Base-by-base conservation (phyloP, 2,113 vertebrate genomes). In the Oxyura jamaicensis region DNA sequence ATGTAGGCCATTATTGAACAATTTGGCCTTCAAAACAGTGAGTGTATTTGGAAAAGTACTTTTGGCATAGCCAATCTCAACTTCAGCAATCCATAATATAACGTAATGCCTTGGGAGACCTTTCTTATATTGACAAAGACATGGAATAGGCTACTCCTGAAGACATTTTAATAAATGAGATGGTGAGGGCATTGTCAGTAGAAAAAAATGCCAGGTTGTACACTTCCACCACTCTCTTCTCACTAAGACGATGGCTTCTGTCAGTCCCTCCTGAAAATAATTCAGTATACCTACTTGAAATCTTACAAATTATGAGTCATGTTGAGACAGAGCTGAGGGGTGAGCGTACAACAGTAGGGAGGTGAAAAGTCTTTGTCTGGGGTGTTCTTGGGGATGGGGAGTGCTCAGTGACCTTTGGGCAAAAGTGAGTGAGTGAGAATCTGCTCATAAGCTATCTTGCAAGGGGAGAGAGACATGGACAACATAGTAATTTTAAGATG, bases 21-120 rank as follows among this genome's bases (percentile, higher is more conserved):
- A 86, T 95, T 93, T 96, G 95, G 86, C 95, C 83, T 89, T 83
- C 73, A 75, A 91, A 97, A 90, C 44, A 88, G 73, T 42, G 86
- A 73, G 73, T 92, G 56, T 59, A 68, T 73, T 93, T 86, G 81
- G 69, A 95, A 92, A 90, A 79, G 73, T 50, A 89, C 66, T 94
- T 93, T 75, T 94, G 80, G 90, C 86, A 86, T 44, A 94, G 19
- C 48, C 77, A 90, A 53, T 28, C 20, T 84, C 35, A 75, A 33
- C 92, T 93, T 91, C 79, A 90, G 86, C 86, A 75, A 84, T 78
- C 73, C 23, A n/a, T 76, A 88, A 78, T 73, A 72, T 53, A 96
- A 75, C 0, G 1, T 75, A 89, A 89, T 83, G 39, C 55, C n/a
- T 83, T 71, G 58, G 31, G 73, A 95, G 73, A 84, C 69, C 53